These are phyloP conservation scores for Brachypteracias leptosomus DNA, from an alignment of 2,113 vertebrate genomes.

Conservation along the genomic window DNA sequence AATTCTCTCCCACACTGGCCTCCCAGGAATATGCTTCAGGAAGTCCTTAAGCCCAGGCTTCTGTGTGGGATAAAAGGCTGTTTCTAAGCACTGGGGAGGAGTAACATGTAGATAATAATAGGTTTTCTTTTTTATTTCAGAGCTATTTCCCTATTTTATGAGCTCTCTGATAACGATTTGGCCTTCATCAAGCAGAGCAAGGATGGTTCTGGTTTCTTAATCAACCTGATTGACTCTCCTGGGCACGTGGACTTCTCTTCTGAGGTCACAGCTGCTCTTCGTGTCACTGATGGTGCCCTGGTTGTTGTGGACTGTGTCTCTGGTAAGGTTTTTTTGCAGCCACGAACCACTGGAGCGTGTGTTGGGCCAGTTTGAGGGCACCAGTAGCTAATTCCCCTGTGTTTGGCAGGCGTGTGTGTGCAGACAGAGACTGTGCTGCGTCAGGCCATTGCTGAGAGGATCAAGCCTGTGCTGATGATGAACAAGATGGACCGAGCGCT, in stretches of 20 bases:
- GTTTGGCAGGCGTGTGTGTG: conserved; percentile 86
- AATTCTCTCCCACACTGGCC: neutral
- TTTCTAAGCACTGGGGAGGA: fast-evolving
- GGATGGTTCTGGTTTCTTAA: conserved; percentile 91
- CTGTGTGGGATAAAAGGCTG: neutral
- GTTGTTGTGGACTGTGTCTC: conserved; percentile 97
- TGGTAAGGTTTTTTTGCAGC: conserved; percentile 74
- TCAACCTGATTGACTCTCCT: conserved; percentile 95
- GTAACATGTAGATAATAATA: fast-evolving
- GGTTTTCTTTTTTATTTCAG: conserved; percentile 38
- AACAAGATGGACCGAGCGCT: conserved; percentile 98
- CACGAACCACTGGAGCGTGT: fast-evolving
- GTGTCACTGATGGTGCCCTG: conserved; percentile 94
- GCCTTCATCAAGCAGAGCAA: conserved; percentile 96
- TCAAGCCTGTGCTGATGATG: conserved; percentile 98
- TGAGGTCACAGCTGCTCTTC: conserved; percentile 94
- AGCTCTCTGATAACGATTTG: conserved; percentile 85
- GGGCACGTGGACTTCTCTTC: conserved; percentile 98
- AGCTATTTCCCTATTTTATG: conserved; percentile 92
- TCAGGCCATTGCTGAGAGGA: conserved; percentile 92
- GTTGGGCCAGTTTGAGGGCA: fast-evolving
- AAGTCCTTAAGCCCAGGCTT: neutral
- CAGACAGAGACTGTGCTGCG: conserved; percentile 96
- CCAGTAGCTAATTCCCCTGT: neutral
- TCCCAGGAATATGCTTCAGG: neutral